Evolutionary conservation across 1,140 invertebrate genomes (phyloP).

Genomic region (Listronotus oregonensis): DNA sequence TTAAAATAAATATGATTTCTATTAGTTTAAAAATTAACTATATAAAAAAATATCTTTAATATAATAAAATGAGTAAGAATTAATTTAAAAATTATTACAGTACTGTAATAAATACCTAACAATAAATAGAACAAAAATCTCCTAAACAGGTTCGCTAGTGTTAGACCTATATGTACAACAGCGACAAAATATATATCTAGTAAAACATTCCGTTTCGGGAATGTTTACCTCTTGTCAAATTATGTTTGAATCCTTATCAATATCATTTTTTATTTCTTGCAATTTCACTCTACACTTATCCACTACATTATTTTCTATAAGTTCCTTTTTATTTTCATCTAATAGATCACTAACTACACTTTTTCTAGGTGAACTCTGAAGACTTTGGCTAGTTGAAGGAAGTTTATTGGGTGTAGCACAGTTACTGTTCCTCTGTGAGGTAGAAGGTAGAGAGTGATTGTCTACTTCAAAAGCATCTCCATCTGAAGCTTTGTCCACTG

Average conservation of each 20-base stretch:
- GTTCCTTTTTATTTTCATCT: slow-evolving; percentile 21
- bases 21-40: too few relatives aligned
- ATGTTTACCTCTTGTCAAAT: slow-evolving; percentile 54
- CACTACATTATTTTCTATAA: slow-evolving; percentile 35
- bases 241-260: slow-evolving; percentile 40
- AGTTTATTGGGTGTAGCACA: slow-evolving; percentile 40
- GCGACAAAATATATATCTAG: slow-evolving; percentile 54
- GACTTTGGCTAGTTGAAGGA: slow-evolving; percentile 9
- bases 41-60: too few relatives aligned
- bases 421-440: slow-evolving; percentile 49
- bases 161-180: slow-evolving; percentile 55
- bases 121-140: slow-evolving; percentile 41
- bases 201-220: slow-evolving; percentile 49
- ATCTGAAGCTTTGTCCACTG: slow-evolving; percentile 38
- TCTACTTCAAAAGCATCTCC: slow-evolving; percentile 36
- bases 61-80: too few relatives aligned
- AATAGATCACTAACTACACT: slow-evolving; percentile 5
- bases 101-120: background rate
- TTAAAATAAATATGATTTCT: too few relatives aligned
- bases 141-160: slow-evolving; percentile 52
- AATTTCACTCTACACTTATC: slow-evolving; percentile 32
- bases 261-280: slow-evolving; percentile 35
- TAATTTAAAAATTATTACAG: too few relatives aligned
- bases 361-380: slow-evolving; percentile 25
- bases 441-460: slow-evolving; percentile 51